Conservation (phyloP, 2,888 invertebrate genomes). For the Trichopria drosophilae region DNA sequence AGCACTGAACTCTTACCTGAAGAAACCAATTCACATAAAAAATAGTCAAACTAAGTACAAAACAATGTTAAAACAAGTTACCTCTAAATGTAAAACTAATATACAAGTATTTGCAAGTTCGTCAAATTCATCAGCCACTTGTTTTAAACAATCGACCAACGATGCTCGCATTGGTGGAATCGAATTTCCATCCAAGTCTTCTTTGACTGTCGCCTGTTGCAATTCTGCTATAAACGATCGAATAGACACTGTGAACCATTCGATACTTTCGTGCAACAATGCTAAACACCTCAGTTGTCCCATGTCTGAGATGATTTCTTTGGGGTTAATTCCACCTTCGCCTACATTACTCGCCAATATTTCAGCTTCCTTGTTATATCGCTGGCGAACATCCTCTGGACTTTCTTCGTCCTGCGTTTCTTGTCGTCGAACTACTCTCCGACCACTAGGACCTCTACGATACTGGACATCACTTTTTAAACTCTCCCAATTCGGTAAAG, state of each 20-base stretch:
- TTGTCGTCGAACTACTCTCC: conserved; percentile 57
- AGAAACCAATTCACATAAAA: conserved; percentile 41
- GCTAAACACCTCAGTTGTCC: conserved; percentile 81
- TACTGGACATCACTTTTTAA: conserved; percentile 61
- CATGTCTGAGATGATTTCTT: conserved; percentile 86
- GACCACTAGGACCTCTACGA: conserved; percentile 46
- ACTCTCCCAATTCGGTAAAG: conserved; percentile 78
- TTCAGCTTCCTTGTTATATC: conserved; percentile 87
- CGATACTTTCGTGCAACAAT: conserved; percentile 89
- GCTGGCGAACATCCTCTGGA: conserved; percentile 75
- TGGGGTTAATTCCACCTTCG: conserved; percentile 80
- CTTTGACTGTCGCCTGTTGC: conserved; percentile 55
- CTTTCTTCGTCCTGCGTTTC: conserved; percentile 72
- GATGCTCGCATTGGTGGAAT: conserved; percentile 62
- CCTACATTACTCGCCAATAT: conserved; percentile 90
- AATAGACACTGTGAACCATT: conserved; percentile 55
- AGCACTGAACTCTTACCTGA: conserved; percentile 90
- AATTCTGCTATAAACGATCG: conserved; percentile 45
- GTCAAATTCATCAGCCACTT: conserved; percentile 79
- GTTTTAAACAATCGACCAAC: conserved; percentile 67
- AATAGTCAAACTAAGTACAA: conserved; percentile 11
- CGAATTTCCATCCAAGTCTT: conserved; percentile 42
- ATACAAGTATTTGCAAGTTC: conserved; percentile 89
- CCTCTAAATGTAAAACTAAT: conserved; percentile 89
- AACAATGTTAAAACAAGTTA: conserved; percentile 48